phyloP scores from a whole-genome alignment of 2,113 vertebrate genomes.

The Lycaon pictus region DNA sequence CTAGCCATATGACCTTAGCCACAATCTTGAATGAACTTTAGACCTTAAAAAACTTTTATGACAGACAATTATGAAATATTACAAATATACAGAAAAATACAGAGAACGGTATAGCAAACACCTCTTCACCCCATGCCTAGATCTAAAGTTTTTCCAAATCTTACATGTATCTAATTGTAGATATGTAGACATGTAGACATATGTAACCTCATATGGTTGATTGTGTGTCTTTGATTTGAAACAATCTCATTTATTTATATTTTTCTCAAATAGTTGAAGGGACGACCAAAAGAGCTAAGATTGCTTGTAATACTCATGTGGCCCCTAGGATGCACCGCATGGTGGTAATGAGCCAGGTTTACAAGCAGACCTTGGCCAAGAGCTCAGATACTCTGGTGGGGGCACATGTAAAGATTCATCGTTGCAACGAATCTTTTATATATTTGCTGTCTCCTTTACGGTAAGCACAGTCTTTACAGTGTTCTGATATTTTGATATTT shows the following conservation, averaged over 20 bases:
- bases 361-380: slow-evolving; percentile 96
- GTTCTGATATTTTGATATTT: background rate
- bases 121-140: background rate
- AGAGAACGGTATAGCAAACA: background rate
- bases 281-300: slow-evolving; percentile 93
- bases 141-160: background rate
- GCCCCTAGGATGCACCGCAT: slow-evolving; percentile 92
- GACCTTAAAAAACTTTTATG: background rate
- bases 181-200: background rate
- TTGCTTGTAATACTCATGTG: slow-evolving; percentile 91
- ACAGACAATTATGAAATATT: slow-evolving; percentile 33
- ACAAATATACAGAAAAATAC: background rate
- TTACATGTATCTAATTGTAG: background rate
- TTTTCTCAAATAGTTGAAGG: slow-evolving; percentile 92
- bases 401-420: slow-evolving; percentile 94
- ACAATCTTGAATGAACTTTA: slow-evolving; percentile 22
- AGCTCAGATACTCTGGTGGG: slow-evolving; percentile 94
- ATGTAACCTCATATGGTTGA: background rate
- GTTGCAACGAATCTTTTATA: slow-evolving; percentile 95
- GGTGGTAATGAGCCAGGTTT: slow-evolving; percentile 96
- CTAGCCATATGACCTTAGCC: background rate
- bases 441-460: slow-evolving; percentile 97
- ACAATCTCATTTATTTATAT: slow-evolving; percentile 28
- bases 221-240: slow-evolving; percentile 41
- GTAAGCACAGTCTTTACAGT: slow-evolving; percentile 82